Evolutionary conservation across 2,888 invertebrate genomes (phyloP).

Genomic region (Drosophila siamana): DNA sequence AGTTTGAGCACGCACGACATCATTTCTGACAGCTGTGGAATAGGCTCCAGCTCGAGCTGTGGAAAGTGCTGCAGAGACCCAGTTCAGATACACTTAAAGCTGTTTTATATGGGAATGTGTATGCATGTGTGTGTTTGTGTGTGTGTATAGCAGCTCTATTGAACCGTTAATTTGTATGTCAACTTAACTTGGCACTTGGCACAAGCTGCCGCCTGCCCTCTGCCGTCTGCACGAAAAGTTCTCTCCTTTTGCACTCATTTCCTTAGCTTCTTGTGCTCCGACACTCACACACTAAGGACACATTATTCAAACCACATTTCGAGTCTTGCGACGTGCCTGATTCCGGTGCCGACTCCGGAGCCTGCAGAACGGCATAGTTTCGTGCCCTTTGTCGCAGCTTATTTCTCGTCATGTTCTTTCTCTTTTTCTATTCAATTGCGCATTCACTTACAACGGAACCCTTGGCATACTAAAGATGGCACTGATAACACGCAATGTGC

Average conservation of each 20-base stretch:
- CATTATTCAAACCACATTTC: conserved; percentile 55
- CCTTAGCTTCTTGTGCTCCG: conserved; percentile 11
- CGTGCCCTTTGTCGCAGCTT: conserved; percentile 25
- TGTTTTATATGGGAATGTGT: conserved; percentile 4
- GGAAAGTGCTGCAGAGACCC: conserved; percentile 67
- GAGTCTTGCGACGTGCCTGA: conserved; percentile 59
- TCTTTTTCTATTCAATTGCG: conserved; percentile 53
- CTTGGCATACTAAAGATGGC: conserved; percentile 59
- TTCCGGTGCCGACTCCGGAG: conserved; percentile 37
- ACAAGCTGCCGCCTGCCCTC: conserved; percentile 37
- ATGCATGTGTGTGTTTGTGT: not conserved
- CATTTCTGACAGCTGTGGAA: conserved; percentile 55
- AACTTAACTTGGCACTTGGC: conserved; percentile 66
- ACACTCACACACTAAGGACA: conserved; percentile 28
- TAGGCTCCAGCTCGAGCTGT: conserved; percentile 19
- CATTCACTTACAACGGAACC: conserved; percentile 54
- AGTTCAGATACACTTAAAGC: conserved; percentile 42
- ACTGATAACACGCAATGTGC: conserved; percentile 49
- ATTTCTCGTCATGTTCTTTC: not conserved
- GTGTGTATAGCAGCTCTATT: conserved; percentile 61
- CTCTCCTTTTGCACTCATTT: conserved; percentile 24
- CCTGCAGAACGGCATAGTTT: conserved; percentile 41
- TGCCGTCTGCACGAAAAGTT: too few relatives aligned
- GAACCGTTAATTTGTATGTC: conserved; percentile 76
- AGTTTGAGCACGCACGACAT: conserved; percentile 78